Base-by-base conservation (phyloP, 2,888 invertebrate species). In the Polymixis flavicincta region DNA sequence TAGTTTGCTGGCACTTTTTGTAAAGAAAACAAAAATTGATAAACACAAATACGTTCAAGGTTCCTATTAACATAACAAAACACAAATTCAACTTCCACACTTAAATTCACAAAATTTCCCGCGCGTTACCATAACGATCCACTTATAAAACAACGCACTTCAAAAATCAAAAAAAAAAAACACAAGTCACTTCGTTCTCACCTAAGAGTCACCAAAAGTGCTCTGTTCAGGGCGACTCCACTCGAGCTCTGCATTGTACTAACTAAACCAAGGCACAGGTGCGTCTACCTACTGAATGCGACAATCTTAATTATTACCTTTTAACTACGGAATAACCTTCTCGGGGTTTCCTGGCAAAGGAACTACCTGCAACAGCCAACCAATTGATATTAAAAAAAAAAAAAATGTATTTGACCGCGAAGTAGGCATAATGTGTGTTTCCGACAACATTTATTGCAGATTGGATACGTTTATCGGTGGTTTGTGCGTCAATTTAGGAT, bases 241-340 rank as follows among this genome's bases (percentile, higher is more conserved):
- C 95, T 92, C 94, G 92, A 92, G 95, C 94, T 92, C 94, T 89
- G 91, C 96, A 96, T 95, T 93, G 90, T 95, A 88, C 80, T 85
- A 92, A 96, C 96, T 96, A 95, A 95, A 88, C 87, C 90, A 89
- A 90, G 82, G 78, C 85, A 88, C 91, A 88, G 86, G 86, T 90
- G 86, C 78, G 88, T 87, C 89, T 87, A 89, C 86, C 87, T 89
- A 90, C 89, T 90, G 89, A 92, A 88, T 90, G 89, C 84, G 82
- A 89, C 86, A 88, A 88, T 90, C 89, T 90, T 90, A 91, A 91
- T 90, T 88, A 82, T 76, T 85, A 85, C 84, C 84, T 89, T 89
- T 57, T 86, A 89, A 88, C 87, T 85, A 88, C 89, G 89, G 87
- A 89, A 88, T 89, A 90, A 92, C 93, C 94, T 93, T 93, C 90